Conservation (phyloP, 2,797 vertebrate species). For the Oryzias sinensis region DNA sequence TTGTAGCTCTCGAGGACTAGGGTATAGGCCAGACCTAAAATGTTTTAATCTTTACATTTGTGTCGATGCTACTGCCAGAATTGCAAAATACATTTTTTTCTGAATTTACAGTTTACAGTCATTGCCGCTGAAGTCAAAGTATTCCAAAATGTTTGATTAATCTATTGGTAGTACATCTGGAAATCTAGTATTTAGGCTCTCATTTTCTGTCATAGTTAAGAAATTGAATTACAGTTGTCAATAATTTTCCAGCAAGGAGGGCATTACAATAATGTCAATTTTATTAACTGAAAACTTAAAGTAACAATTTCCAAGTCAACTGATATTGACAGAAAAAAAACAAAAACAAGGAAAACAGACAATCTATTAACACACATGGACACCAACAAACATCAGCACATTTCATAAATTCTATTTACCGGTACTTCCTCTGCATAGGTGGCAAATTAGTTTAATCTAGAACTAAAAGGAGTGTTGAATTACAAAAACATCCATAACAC, state of each 20-base stretch:
- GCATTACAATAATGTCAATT: slow-evolving; percentile 58
- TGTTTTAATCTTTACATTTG: too few species aligned
- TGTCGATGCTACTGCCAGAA: too few species aligned
- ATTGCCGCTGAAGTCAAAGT: too few species aligned
- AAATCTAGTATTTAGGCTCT: too few species aligned
- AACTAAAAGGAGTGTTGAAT: slow-evolving; percentile 55
- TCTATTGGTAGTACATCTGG: too few species aligned
- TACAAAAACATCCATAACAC: slow-evolving; percentile 40
- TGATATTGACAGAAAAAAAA: slow-evolving; percentile 25
- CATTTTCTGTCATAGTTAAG: not conserved
- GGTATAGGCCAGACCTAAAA: too few species aligned
- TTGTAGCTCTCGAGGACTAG: too few species aligned
- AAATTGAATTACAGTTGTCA: not conserved
- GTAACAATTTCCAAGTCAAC: slow-evolving; percentile 41
- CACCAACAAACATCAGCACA: slow-evolving; percentile 15
- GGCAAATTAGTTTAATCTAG: slow-evolving; percentile 16
- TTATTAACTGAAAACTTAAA: slow-evolving; percentile 42
- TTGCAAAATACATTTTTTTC: too few species aligned
- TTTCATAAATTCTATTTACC: not conserved
- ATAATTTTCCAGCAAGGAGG: slow-evolving; percentile 8
- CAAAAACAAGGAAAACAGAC: slow-evolving; percentile 52
- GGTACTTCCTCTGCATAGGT: slow-evolving; percentile 6
- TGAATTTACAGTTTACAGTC: too few species aligned
- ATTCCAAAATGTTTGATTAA: too few species aligned
- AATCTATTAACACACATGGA: slow-evolving; percentile 42